A percentile compares a stretch with the other conserved stretches of the same genome.
Evolutionary conservation across 1,140 invertebrate species (phyloP).

Genomic region (Diorhabda elongata): DNA sequence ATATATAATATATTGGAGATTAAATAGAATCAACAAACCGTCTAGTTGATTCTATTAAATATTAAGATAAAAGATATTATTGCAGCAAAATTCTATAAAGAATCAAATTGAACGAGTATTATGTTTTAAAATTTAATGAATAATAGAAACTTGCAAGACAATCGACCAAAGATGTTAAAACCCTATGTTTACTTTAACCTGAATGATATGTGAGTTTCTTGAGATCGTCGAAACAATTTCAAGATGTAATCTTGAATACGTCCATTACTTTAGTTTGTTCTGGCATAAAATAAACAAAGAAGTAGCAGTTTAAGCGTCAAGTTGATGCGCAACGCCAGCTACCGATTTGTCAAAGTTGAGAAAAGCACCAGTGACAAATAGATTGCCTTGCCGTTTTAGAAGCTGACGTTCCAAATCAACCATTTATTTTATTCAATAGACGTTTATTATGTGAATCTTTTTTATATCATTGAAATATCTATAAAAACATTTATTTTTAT

Average conservation of each 20-base stretch:
- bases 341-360: slow-evolving; percentile 2
- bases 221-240: neutral
- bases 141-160: too few species aligned
- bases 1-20: too few species aligned
- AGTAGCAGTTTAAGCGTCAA: neutral
- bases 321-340: slow-evolving; percentile 1
- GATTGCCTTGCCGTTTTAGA: neutral
- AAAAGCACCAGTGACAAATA: neutral
- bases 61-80: too few species aligned
- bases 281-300: neutral
- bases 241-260: neutral
- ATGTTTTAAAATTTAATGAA: too few species aligned
- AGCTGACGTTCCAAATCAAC: neutral
- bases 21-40: too few species aligned
- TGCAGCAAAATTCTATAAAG: too few species aligned
- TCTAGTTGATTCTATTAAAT: too few species aligned
- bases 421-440: neutral
- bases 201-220: neutral
- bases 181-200: neutral
- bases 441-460: neutral
- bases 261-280: neutral
- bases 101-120: too few species aligned
- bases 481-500: too few species aligned
- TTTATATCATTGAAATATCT: too few species aligned
- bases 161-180: too few species aligned